Evolutionary conservation across 2,888 invertebrate genomes (phyloP).

Genomic region (Drosophila subsilvestris): DNA sequence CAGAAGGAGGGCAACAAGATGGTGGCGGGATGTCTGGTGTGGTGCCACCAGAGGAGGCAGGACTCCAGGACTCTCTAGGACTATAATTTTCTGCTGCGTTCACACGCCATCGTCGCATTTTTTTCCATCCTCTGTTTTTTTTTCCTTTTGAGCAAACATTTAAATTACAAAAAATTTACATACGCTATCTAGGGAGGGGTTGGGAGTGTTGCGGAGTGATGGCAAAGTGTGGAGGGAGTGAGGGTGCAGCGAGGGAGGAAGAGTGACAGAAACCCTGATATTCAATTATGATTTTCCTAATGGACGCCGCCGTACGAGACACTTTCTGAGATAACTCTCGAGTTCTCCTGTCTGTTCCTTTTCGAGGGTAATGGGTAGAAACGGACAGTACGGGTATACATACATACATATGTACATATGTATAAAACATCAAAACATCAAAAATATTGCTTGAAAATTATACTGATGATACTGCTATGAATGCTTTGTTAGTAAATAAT

Average conservation of each 20-base stretch:
- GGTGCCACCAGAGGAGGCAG: constrained; percentile 20
- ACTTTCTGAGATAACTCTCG: constrained; percentile 45
- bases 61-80: constrained; percentile 6
- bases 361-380: neutral
- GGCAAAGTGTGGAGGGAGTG: constrained; percentile 17
- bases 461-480: no score
- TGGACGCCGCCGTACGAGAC: constrained; percentile 49
- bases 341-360: neutral
- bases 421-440: no score
- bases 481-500: no score
- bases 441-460: neutral
- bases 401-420: no score
- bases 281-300: constrained; percentile 75
- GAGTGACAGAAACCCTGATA: constrained; percentile 62
- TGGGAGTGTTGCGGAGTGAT: constrained; percentile 15
- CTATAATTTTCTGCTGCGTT: constrained; percentile 74
- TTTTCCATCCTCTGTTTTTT: constrained; percentile 52
- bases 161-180: constrained; percentile 78
- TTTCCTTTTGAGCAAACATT: constrained; percentile 70
- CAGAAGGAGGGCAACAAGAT: constrained; percentile 57
- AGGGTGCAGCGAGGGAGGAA: constrained; percentile 1
- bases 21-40: constrained; percentile 42
- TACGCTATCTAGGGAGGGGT: constrained; percentile 29
- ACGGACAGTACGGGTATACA: neutral
- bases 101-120: constrained; percentile 79